These are phyloP conservation scores for Eristalinus aeneus DNA, from an alignment of 2,888 invertebrate genomes.

Conservation along the genomic window DNA sequence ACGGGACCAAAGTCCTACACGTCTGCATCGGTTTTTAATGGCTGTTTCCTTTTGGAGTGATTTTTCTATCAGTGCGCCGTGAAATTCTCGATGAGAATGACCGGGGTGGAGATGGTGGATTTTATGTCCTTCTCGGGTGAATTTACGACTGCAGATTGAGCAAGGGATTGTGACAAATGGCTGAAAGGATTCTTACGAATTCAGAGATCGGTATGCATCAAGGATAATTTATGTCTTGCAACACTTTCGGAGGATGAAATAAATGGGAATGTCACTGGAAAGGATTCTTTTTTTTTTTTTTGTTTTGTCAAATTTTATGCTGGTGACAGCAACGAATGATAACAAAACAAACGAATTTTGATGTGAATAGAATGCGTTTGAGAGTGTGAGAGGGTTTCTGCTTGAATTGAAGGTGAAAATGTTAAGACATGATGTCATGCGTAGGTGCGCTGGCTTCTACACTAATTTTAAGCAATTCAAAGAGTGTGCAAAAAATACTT, in stretches of 20 bases:
- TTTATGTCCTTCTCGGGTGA: not conserved
- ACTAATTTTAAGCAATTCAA: too few relatives aligned
- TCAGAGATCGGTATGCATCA: conserved; percentile 1
- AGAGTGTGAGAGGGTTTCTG: too few relatives aligned
- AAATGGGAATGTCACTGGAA: not conserved
- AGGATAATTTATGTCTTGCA: conserved; percentile 4
- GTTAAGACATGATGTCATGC: too few relatives aligned
- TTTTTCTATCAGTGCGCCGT: conserved; percentile 4
- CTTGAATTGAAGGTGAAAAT: too few relatives aligned
- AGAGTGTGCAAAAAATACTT: too few relatives aligned
- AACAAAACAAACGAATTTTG: too few relatives aligned
- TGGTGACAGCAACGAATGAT: not conserved
- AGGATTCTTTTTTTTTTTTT: too few relatives aligned
- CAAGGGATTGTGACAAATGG: conserved; percentile 32
- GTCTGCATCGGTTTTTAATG: conserved; percentile 37
- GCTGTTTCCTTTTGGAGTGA: conserved; percentile 20
- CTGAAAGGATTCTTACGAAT: conserved; percentile 4
- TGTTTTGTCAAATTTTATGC: not conserved
- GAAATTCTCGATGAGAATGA: not conserved
- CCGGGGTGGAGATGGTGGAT: not conserved
- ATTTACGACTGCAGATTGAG: conserved; percentile 1
- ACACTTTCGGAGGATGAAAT: not conserved
- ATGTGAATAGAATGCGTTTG: too few relatives aligned
- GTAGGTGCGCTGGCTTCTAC: too few relatives aligned
- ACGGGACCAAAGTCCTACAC: conserved; percentile 13